A percentile compares a stretch with the other conserved stretches of the same genome.
These are phyloP conservation scores for Nephrotoma guestfalica DNA, from an alignment of 2,888 invertebrate species.

Conservation along the genomic window DNA sequence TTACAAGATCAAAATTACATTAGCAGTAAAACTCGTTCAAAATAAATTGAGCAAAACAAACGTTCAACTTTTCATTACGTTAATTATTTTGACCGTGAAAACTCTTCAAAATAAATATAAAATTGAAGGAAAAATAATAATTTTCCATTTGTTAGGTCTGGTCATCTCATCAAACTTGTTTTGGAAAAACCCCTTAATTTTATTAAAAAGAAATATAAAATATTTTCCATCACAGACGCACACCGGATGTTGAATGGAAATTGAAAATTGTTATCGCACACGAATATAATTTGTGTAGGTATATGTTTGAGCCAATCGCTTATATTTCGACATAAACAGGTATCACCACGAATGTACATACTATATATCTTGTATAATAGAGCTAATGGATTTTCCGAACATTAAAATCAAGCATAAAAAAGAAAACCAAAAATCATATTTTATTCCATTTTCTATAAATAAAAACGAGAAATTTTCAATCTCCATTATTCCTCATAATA, in stretches of 20 bases:
- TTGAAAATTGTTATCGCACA: neutral
- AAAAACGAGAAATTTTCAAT: neutral
- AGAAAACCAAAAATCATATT: neutral
- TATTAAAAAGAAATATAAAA: neutral
- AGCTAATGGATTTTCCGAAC: neutral
- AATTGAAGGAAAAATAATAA: neutral
- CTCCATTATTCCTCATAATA: neutral
- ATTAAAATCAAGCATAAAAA: neutral
- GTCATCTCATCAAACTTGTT: neutral
- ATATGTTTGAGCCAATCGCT: neutral
- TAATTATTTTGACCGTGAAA: neutral
- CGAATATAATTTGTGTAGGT: neutral
- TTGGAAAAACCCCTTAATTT: neutral
- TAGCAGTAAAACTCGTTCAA: too few species aligned
- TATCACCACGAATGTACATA: neutral
- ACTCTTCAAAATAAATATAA: neutral
- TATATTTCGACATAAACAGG: neutral
- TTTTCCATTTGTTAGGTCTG: neutral
- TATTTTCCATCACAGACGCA: neutral
- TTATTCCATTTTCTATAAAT: neutral
- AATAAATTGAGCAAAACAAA: too few species aligned
- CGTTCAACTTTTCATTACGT: too few species aligned
- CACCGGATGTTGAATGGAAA: neutral
- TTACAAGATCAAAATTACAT: too few species aligned
- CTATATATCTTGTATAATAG: neutral